Evolutionary conservation across 1,140 invertebrate genomes (phyloP).

Genomic region (Hermetia illucens): DNA sequence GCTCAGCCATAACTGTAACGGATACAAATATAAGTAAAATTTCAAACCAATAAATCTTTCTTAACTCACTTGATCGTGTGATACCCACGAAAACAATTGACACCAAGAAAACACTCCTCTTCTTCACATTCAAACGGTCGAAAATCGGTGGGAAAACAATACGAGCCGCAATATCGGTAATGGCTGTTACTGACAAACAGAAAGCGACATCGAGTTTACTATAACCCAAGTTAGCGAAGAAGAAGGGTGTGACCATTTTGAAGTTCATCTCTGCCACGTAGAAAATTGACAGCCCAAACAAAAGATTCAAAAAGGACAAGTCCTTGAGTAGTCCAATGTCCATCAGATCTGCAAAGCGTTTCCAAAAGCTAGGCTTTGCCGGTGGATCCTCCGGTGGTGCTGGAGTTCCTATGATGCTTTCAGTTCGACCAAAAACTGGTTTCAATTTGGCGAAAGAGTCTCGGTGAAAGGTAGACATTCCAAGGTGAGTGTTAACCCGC

Average conservation of each 20-base stretch:
- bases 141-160: conserved; percentile 55
- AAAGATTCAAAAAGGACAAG: conserved; percentile 50
- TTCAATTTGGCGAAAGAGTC: conserved; percentile 30
- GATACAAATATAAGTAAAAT: conserved; percentile 8
- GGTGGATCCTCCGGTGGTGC: conserved; percentile 9
- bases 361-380: conserved; percentile 33
- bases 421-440: too few relatives aligned
- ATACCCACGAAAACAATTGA: conserved; percentile 50
- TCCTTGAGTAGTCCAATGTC: conserved; percentile 49
- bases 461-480: conserved; percentile 18
- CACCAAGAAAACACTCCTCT: conserved; percentile 51
- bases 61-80: conserved; percentile 50
- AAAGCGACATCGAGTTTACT: conserved; percentile 48
- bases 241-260: conserved; percentile 60
- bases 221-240: conserved; percentile 48
- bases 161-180: conserved; percentile 53
- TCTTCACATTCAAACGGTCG: conserved; percentile 46
- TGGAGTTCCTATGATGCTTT: conserved; percentile 4
- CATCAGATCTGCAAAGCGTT: conserved; percentile 39
- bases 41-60: conserved; percentile 5
- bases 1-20: conserved; percentile 46
- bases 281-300: conserved; percentile 52
- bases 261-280: conserved; percentile 61
- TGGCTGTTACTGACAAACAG: conserved; percentile 54
- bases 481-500: conserved; percentile 23